These are phyloP conservation scores for Elaphurus davidianus DNA, from an alignment of 2,113 vertebrate genomes.

Conservation along the genomic window DNA sequence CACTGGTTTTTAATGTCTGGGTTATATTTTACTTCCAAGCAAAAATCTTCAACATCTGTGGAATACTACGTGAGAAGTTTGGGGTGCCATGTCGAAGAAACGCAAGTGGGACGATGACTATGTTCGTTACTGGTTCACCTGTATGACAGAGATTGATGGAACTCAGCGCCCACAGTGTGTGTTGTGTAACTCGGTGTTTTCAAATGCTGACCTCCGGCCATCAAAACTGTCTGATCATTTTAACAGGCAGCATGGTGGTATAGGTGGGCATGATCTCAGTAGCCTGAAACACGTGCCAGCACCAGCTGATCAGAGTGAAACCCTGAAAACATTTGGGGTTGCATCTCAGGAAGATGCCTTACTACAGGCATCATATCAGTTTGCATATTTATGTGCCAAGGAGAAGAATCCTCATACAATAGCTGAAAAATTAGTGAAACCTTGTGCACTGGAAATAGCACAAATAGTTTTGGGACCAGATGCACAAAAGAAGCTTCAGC, in stretches of 20 bases:
- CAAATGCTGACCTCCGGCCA: conserved; percentile 55
- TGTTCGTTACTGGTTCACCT: conserved; percentile 68
- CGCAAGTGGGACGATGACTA: conserved; percentile 57
- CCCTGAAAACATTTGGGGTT: conserved; percentile 43
- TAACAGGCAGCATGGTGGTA: conserved; percentile 55
- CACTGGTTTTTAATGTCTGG: conserved; percentile 50
- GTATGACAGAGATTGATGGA: conserved; percentile 38
- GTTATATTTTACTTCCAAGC: conserved; percentile 59
- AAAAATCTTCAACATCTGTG: conserved; percentile 40
- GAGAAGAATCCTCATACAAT: conserved; percentile 67
- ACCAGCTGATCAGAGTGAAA: conserved; percentile 37
- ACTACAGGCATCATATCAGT: conserved; percentile 57
- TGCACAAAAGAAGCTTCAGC: conserved; percentile 64
- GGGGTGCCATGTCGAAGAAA: conserved; percentile 62
- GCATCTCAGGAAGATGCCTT: conserved; percentile 47
- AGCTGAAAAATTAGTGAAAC: conserved; percentile 63
- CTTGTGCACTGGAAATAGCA: conserved; percentile 59
- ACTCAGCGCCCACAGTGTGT: conserved; percentile 58
- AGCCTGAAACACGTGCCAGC: conserved; percentile 35
- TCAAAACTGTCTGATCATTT: conserved; percentile 69
- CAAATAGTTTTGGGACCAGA: conserved; percentile 60
- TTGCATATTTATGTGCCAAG: conserved; percentile 68
- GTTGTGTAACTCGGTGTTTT: conserved; percentile 54
- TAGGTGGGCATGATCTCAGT: conserved; percentile 42
- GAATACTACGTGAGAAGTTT: not conserved